Base-by-base conservation (phyloP, 1,140 invertebrate genomes). In the Mycetomoellerius zeteki region DNA sequence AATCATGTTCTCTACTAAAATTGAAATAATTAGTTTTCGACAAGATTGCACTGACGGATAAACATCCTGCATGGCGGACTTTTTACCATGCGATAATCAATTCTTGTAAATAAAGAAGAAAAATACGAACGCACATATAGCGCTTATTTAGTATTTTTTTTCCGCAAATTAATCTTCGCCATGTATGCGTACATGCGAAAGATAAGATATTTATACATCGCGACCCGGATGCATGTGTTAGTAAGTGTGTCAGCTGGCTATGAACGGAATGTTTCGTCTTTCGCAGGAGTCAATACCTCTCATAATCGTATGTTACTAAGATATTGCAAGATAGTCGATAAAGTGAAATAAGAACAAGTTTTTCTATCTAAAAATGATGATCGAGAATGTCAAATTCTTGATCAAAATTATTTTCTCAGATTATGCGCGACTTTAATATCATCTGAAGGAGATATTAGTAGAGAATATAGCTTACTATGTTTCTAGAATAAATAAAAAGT, bases 191-290 rank as follows among this genome's bases (percentile, higher is more conserved):
- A 60, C 64, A 62, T 33, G 54, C 37, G 24, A 50, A 27, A 75
- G 69, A 73, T 84, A 84, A 84, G 80, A 84, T 84, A 84, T 84
- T 84, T 84, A 75, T 84, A 75, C 37, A 14, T 73, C 37, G 69
- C 54, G 80, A 84, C 80, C 69, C 69, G 80, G 73, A 84, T 84
- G 69, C 80, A 84, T 84, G 37, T 43, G 69, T 84, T 75, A 62
- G 43, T 69, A 84, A 84, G 80, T 84, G 8, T 75, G 80, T 73
- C 80, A 73, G 19, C 24, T 84, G 80, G 24, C 54, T 84, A 62
- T 47, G 56, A 60, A 21, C 69, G 80, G 69, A 84, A 84, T 84
- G 56, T 50, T 52, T 52, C 30, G n/a, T 21, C 56, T 75, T 84
- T 84, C 67, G 47, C 54, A 47, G 21, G n/a, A 75, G n/a, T 30